Conservation (phyloP, 2,797 vertebrate species). For the Fratercula arctica region DNA sequence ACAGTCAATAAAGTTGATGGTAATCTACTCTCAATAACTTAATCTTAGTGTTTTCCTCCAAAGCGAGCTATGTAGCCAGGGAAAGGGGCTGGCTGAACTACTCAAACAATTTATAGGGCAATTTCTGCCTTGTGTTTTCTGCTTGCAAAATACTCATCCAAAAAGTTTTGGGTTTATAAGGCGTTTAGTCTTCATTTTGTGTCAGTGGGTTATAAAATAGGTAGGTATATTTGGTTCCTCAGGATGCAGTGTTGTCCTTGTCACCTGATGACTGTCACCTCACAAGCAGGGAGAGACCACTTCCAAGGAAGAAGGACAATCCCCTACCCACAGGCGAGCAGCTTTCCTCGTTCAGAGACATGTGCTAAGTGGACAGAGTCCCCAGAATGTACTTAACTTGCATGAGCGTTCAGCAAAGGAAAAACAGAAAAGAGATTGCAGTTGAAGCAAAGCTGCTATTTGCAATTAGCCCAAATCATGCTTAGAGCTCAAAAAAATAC, state of each 20-base stretch:
- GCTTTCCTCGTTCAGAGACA: background rate
- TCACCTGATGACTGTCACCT: background rate
- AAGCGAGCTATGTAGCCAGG: background rate
- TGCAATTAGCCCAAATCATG: background rate
- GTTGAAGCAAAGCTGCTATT: background rate
- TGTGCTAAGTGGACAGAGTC: background rate
- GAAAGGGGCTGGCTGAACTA: background rate
- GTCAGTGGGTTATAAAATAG: background rate
- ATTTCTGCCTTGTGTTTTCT: background rate
- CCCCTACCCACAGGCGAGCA: background rate
- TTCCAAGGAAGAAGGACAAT: background rate
- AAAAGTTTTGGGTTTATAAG: background rate
- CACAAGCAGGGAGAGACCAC: background rate
- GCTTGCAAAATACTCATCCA: background rate
- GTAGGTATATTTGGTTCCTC: background rate
- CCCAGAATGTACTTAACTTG: background rate
- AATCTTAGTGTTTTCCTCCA: slow-evolving; percentile 1
- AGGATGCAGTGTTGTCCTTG: background rate
- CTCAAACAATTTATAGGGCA: background rate
- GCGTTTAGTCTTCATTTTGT: background rate
- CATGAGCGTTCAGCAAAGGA: background rate
- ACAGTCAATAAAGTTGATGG: background rate
- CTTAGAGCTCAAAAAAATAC: background rate
- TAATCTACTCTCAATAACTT: slow-evolving; percentile 16
- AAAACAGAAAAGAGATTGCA: background rate